Evolutionary conservation across 2,888 invertebrate genomes (phyloP).

Genomic region (Isotomurus palustris): DNA sequence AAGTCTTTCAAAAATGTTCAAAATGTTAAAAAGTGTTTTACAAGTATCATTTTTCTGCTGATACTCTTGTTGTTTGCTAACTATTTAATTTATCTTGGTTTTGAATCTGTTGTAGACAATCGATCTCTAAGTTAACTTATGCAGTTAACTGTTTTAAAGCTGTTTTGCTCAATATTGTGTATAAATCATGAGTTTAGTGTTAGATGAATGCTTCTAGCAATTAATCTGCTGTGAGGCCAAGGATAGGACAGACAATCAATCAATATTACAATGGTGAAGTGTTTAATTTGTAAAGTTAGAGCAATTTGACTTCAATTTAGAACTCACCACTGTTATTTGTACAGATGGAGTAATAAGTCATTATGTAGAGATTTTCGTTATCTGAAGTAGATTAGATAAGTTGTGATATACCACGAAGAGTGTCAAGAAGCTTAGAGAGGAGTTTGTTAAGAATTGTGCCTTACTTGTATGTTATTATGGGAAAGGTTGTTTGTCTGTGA

Average conservation of each 20-base stretch:
- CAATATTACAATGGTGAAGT: neutral
- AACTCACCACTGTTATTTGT: slow-evolving; percentile 1
- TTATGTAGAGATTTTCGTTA: too few species aligned
- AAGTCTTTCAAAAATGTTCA: slow-evolving; percentile 24
- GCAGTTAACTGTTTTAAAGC: neutral
- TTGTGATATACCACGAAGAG: too few species aligned
- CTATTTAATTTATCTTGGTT: neutral
- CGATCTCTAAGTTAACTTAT: neutral
- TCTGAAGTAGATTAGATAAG: too few species aligned
- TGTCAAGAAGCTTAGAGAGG: too few species aligned
- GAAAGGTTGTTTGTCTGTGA: slow-evolving; percentile 2
- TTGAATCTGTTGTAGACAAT: neutral
- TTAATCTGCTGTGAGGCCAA: slow-evolving; percentile 11
- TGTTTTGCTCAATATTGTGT: too few species aligned
- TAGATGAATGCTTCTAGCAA: slow-evolving; percentile 6
- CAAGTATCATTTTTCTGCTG: neutral
- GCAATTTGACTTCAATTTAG: too few species aligned
- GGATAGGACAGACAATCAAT: slow-evolving; percentile 14
- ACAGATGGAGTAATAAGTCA: slow-evolving; percentile 1
- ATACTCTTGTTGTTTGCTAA: neutral
- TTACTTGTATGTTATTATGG: too few species aligned
- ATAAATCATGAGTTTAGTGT: neutral
- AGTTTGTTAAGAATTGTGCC: too few species aligned
- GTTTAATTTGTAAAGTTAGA: neutral
- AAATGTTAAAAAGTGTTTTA: slow-evolving; percentile 13